Evolutionary conservation across 2,888 invertebrate species (phyloP).

Genomic region (Saturnia pavonia): DNA sequence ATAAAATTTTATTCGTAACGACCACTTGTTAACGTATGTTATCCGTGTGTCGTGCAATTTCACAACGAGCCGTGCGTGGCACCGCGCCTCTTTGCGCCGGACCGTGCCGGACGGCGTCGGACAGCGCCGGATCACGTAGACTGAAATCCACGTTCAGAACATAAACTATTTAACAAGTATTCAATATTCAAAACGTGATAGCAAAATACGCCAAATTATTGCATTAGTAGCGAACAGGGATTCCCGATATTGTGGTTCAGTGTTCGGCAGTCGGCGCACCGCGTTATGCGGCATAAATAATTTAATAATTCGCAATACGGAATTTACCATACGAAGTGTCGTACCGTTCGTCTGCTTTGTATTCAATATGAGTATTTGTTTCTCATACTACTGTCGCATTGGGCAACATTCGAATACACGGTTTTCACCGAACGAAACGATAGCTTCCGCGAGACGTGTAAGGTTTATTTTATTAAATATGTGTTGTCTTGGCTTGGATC

Average conservation of each 20-base stretch:
- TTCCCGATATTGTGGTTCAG: slow-evolving; percentile 81
- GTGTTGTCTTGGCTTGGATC: slow-evolving; percentile 57
- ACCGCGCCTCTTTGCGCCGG: slow-evolving; percentile 53
- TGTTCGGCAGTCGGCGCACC: slow-evolving; percentile 70
- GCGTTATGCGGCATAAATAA: slow-evolving; percentile 81
- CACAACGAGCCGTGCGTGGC: slow-evolving; percentile 65
- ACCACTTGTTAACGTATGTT: slow-evolving; percentile 74
- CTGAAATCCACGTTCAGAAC: slow-evolving; percentile 77
- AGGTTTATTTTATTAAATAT: slow-evolving; percentile 56
- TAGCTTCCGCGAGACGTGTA: slow-evolving; percentile 54
- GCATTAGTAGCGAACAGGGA: slow-evolving; percentile 80
- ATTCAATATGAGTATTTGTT: slow-evolving; percentile 81
- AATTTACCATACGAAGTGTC: slow-evolving; percentile 79
- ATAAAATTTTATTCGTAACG: slow-evolving; percentile 69
- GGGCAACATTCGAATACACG: slow-evolving; percentile 65
- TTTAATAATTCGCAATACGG: slow-evolving; percentile 82
- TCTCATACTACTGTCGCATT: slow-evolving; percentile 80
- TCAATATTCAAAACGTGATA: slow-evolving; percentile 81
- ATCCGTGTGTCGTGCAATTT: slow-evolving; percentile 71
- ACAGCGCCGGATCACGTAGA: slow-evolving; percentile 70
- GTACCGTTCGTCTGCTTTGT: slow-evolving; percentile 79
- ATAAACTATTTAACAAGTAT: slow-evolving; percentile 81
- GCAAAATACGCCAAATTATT: slow-evolving; percentile 82
- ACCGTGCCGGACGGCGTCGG: slow-evolving; percentile 51
- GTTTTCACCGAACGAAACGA: slow-evolving; percentile 59